phyloP scores from a whole-genome alignment of 2,797 vertebrate species.

The Euthynnus affinis region DNA sequence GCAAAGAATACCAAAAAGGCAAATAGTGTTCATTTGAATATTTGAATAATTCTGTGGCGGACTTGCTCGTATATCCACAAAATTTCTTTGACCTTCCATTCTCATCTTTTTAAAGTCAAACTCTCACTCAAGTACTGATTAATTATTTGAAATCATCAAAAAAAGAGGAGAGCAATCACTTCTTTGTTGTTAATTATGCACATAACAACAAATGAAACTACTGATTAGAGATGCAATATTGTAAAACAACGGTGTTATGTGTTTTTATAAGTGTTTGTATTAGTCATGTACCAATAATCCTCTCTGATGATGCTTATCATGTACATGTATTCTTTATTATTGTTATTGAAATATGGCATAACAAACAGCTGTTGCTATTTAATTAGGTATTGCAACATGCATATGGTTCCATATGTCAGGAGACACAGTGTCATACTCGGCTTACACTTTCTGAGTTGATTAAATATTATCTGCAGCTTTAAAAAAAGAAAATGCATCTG shows the following conservation, averaged over 20 bases:
- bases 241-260: neutral
- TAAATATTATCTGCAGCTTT: no score
- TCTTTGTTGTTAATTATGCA: conserved; percentile 51
- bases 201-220: conserved; percentile 28
- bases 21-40: conserved; percentile 50
- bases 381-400: no score
- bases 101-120: conserved; percentile 53
- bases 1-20: conserved; percentile 8
- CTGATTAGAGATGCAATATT: neutral
- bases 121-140: conserved; percentile 40
- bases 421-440: no score
- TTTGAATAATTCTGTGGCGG: conserved; percentile 44
- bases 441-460: no score
- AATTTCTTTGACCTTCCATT: conserved; percentile 56
- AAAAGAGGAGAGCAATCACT: conserved; percentile 37
- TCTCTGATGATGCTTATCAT: conserved; percentile 8
- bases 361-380: neutral
- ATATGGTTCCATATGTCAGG: no score
- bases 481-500: no score
- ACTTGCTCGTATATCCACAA: conserved; percentile 18
- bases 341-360: neutral
- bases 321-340: neutral
- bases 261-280: neutral
- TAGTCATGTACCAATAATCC: neutral
- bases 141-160: conserved; percentile 50